A percentile compares a stretch with the other conserved stretches of the same genome.
phyloP scores from a whole-genome alignment of 2,888 invertebrate species.

The Stenodera caucasica region DNA sequence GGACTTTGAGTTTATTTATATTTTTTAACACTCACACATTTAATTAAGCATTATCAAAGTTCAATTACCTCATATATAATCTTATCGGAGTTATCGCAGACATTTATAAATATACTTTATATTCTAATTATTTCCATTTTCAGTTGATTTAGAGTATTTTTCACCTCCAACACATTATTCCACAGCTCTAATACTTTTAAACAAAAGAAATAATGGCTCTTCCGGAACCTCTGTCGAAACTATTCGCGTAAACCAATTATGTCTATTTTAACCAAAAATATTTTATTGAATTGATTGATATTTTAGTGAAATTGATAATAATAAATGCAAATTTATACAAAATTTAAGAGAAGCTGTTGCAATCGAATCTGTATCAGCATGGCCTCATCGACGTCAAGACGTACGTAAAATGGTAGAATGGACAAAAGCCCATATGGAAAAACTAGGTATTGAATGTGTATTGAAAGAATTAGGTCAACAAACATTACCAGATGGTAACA shows the following conservation, averaged over 20 bases:
- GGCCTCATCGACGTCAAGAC: slow-evolving; percentile 79
- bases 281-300: background rate
- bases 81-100: background rate
- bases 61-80: background rate
- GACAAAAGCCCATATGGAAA: slow-evolving; percentile 68
- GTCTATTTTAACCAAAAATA: background rate
- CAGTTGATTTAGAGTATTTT: too few species aligned
- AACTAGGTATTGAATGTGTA: slow-evolving; percentile 37
- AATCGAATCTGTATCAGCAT: slow-evolving; percentile 94
- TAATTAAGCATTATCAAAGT: background rate
- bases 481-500: slow-evolving; percentile 68
- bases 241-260: slow-evolving; percentile 17
- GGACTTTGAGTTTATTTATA: too few species aligned
- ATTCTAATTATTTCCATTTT: too few species aligned
- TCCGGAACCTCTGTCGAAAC: slow-evolving; percentile 20
- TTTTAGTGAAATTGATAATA: slow-evolving; percentile 76
- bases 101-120: too few species aligned
- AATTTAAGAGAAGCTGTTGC: slow-evolving; percentile 83
- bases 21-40: too few species aligned
- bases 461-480: slow-evolving; percentile 68
- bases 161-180: too few species aligned
- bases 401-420: slow-evolving; percentile 85
- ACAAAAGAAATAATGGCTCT: slow-evolving; percentile 19
- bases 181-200: too few species aligned
- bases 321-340: slow-evolving; percentile 75